phyloP scores from a whole-genome alignment of 2,113 vertebrate species.

The Myxocyprinus asiaticus region DNA sequence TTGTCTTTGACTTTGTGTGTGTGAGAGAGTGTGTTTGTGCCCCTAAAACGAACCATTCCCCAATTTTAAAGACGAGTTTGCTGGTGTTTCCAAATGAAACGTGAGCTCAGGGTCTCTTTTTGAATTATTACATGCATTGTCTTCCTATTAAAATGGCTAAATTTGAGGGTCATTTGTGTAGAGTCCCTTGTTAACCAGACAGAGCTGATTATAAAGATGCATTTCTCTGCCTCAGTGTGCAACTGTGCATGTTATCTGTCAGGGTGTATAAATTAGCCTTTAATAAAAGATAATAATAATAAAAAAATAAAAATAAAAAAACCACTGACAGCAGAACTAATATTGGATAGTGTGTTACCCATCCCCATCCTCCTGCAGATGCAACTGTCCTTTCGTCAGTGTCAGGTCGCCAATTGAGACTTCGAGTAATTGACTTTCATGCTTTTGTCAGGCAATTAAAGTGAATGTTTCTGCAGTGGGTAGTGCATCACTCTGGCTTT shows the following conservation, averaged over 20 bases:
- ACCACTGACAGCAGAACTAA: not conserved
- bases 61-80: too few species aligned
- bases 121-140: not conserved
- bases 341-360: not conserved
- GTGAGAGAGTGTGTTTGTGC: not conserved
- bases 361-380: constrained; percentile 17
- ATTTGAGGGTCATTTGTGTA: constrained; percentile 3
- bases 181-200: not conserved
- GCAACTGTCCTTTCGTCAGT: not conserved
- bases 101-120: too few species aligned
- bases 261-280: not conserved
- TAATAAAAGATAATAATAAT: not conserved
- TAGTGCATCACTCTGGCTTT: not conserved
- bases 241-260: too few species aligned
- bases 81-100: too few species aligned
- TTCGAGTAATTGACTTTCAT: constrained; percentile 24
- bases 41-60: not conserved
- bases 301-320: too few species aligned
- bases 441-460: constrained; percentile 15
- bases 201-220: not conserved
- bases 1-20: not conserved
- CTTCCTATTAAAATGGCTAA: not conserved
- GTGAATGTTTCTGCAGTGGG: constrained; percentile 23
- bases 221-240: not conserved
- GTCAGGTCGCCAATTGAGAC: not conserved